Percentiles rank a stretch among this genome's conserved stretches.
These are phyloP conservation scores for Drosophila acutilabella DNA, from an alignment of 2,888 invertebrate species.

Conservation along the genomic window DNA sequence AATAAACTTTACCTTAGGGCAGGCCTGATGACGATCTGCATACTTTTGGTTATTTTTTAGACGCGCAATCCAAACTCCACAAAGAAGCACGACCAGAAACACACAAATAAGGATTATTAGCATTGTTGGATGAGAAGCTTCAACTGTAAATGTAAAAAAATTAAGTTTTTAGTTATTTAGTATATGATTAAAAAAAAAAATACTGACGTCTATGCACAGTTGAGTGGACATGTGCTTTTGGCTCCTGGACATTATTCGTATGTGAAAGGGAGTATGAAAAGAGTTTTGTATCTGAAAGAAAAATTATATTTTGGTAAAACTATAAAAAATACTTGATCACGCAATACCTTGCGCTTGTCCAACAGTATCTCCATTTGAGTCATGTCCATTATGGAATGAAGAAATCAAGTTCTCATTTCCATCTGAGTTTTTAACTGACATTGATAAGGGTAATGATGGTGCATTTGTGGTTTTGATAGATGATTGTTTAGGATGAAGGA, in stretches of 20 bases:
- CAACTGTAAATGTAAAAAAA: constrained; percentile 69
- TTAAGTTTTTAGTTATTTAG: too few species aligned
- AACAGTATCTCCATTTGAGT: constrained; percentile 15
- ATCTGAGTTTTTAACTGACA: constrained; percentile 80
- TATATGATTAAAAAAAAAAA: too few species aligned
- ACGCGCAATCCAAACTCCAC: constrained; percentile 84
- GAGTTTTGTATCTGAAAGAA: constrained; percentile 83
- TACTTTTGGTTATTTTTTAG: constrained; percentile 83
- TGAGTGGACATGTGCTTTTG: constrained; percentile 82
- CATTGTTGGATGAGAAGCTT: constrained; percentile 84
- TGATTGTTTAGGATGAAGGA: constrained; percentile 92
- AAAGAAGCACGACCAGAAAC: constrained; percentile 83
- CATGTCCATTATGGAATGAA: constrained; percentile 38
- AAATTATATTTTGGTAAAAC: not conserved
- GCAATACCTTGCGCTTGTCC: constrained; percentile 48
- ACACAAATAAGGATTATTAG: constrained; percentile 84
- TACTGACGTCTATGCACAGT: constrained; percentile 79
- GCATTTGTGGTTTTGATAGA: constrained; percentile 82
- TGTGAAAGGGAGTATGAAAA: constrained; percentile 85
- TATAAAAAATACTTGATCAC: not conserved
- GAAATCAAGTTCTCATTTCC: constrained; percentile 34
- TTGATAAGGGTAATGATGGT: constrained; percentile 85
- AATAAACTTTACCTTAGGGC: constrained; percentile 79
- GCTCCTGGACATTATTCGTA: constrained; percentile 84
- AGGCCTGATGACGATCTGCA: constrained; percentile 83